Conservation (phyloP, 2,797 vertebrate species). For the Pangasius larnaudii region DNA sequence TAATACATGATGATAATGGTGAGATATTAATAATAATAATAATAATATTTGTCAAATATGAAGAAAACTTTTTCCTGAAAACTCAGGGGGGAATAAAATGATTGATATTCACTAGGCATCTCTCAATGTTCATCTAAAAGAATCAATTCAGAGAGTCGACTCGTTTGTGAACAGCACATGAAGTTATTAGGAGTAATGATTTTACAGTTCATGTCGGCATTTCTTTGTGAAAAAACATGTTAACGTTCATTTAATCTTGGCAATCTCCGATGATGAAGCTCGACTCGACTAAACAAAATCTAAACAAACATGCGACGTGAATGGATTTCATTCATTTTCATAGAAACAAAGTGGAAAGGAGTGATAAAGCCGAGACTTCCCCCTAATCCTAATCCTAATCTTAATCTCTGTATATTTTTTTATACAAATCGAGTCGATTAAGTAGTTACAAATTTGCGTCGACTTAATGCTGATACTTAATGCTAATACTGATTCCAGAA, state of each 20-base stretch:
- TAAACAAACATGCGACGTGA: background rate
- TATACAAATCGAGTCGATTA: background rate
- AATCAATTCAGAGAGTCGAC: background rate
- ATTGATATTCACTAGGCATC: background rate
- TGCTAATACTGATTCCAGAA: background rate
- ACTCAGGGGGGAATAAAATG: background rate
- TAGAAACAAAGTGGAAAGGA: background rate
- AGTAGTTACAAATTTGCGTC: background rate
- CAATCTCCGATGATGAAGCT: background rate
- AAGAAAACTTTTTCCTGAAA: too few species aligned
- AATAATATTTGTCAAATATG: background rate
- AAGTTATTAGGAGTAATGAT: background rate
- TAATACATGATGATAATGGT: background rate
- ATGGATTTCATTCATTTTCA: background rate
- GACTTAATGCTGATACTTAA: background rate
- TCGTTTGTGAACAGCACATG: background rate
- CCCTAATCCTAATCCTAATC: background rate
- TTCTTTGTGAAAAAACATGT: background rate
- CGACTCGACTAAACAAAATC: too few species aligned
- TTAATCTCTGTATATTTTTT: background rate
- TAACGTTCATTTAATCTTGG: background rate
- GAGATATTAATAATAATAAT: background rate
- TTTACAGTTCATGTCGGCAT: background rate
- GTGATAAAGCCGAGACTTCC: background rate
- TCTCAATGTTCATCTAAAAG: background rate